Percentiles rank a stretch among this genome's conserved stretches.
Evolutionary conservation across 2,797 vertebrate species (phyloP).

Genomic region (Merluccius polli): DNA sequence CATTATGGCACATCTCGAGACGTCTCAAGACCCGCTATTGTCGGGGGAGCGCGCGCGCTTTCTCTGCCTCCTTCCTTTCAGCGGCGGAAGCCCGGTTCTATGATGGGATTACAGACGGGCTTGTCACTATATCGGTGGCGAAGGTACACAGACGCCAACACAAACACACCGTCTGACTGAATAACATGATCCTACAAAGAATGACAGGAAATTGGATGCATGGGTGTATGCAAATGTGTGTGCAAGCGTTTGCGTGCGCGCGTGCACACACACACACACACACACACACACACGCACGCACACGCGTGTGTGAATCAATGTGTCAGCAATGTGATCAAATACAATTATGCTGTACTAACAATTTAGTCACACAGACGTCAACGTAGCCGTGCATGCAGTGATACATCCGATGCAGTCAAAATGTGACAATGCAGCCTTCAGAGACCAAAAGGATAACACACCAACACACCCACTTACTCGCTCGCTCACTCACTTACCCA

Average conservation of each 20-base stretch:
- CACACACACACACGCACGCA: no score
- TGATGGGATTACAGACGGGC: not conserved
- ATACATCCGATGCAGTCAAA: not conserved
- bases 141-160: not conserved
- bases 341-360: not conserved
- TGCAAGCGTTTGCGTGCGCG: not conserved
- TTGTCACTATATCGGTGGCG: not conserved
- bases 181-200: not conserved
- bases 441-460: not conserved
- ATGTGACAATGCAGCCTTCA: not conserved
- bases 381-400: not conserved
- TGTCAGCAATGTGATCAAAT: not conserved
- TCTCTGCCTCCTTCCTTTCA: not conserved
- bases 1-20: not conserved
- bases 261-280: not conserved
- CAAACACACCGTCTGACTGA: not conserved
- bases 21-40: not conserved
- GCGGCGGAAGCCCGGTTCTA: not conserved
- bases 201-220: not conserved
- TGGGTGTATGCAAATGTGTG: not conserved
- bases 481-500: constrained; percentile 22
- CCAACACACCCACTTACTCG: constrained; percentile 2
- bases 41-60: not conserved
- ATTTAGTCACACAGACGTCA: not conserved
- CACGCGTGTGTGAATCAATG: not conserved